Conservation (phyloP, 2,888 invertebrate species). For the Nebria brevicollis region DNA sequence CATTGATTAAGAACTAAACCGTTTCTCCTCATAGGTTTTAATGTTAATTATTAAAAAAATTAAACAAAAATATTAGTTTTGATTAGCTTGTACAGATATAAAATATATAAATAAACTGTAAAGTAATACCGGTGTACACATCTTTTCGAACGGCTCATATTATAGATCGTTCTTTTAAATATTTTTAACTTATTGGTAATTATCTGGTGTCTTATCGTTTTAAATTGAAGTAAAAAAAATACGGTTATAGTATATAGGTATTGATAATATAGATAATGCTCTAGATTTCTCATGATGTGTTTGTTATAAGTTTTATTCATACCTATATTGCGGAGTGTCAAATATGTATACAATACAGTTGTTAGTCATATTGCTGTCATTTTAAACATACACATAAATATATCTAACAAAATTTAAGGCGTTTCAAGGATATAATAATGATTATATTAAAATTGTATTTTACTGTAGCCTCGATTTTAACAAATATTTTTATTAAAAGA, state of each 20-base stretch:
- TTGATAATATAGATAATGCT: too few relatives aligned
- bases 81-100: background rate
- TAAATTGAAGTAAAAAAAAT: background rate
- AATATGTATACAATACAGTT: background rate
- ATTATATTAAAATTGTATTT: background rate
- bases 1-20: constrained; percentile 14
- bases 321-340: background rate
- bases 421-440: background rate
- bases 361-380: background rate
- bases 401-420: background rate
- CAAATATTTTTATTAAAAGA: too few relatives aligned
- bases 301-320: background rate
- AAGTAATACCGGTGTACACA: background rate
- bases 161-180: background rate
- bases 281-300: background rate
- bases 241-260: too few relatives aligned
- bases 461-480: background rate
- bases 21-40: background rate
- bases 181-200: background rate
- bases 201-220: background rate
- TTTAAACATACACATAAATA: too few relatives aligned
- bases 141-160: background rate
- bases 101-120: background rate
- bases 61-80: background rate
- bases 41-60: background rate